phyloP scores from a whole-genome alignment of 2,888 invertebrate genomes.

The Netelia inedita region DNA sequence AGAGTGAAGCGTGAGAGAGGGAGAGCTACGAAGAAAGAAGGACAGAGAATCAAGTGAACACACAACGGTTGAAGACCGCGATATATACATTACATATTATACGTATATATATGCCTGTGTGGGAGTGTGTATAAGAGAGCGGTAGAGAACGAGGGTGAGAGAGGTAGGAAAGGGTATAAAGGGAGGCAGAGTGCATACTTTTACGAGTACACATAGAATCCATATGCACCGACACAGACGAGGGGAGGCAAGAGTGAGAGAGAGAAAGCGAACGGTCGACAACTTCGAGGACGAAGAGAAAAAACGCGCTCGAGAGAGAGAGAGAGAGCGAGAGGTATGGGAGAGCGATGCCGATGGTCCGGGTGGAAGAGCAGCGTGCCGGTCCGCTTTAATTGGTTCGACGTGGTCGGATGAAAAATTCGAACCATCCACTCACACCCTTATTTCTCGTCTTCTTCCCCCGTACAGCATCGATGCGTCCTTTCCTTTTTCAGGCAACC shows the following conservation, averaged over 20 bases:
- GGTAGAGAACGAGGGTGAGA: constrained; percentile 18
- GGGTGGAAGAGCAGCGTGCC: constrained; percentile 70
- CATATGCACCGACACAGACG: constrained; percentile 75
- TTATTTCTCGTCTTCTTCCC: constrained; percentile 15
- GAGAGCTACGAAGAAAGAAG: constrained; percentile 21
- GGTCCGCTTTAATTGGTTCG: constrained; percentile 84
- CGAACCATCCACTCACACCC: constrained; percentile 75
- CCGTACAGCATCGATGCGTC: not conserved
- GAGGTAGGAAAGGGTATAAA: constrained; percentile 48
- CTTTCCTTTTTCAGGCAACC: constrained; percentile 39
- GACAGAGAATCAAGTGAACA: constrained; percentile 44
- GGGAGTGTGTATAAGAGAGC: not conserved
- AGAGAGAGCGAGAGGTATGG: constrained; percentile 49
- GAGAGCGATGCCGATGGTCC: constrained; percentile 51
- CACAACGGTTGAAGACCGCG: constrained; percentile 29
- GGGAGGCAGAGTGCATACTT: constrained; percentile 62
- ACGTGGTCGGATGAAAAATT: constrained; percentile 84
- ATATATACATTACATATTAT: constrained; percentile 21
- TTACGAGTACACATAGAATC: constrained; percentile 63
- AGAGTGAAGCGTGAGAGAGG: constrained; percentile 44
- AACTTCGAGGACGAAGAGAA: constrained; percentile 38
- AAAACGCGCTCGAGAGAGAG: not conserved
- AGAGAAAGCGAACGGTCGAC: constrained; percentile 48
- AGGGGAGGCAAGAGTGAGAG: constrained; percentile 68
- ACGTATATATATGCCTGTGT: not conserved